phyloP scores from a whole-genome alignment of 1,140 invertebrate species.

The Panagrolaimus sp. region DNA sequence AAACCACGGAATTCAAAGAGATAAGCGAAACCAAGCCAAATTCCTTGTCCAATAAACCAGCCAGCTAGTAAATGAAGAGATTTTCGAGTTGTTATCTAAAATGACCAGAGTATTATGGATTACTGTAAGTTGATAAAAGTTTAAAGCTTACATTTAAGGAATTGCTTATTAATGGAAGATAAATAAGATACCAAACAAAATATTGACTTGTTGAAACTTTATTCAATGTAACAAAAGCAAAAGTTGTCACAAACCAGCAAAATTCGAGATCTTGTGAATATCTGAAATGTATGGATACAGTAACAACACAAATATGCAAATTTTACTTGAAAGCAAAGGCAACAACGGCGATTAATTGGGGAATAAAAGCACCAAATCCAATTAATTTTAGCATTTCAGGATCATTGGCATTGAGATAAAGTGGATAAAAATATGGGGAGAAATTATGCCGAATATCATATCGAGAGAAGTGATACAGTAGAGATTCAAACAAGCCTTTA shows the following conservation, averaged over 20 bases:
- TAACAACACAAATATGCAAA: conserved; percentile 16
- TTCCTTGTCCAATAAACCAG: conserved; percentile 75
- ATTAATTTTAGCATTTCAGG: conserved; percentile 62
- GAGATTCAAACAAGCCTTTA: conserved; percentile 81
- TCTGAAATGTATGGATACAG: conserved; percentile 34
- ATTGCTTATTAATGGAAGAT: conserved; percentile 72
- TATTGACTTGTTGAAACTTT: conserved; percentile 95
- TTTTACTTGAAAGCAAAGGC: conserved; percentile 67
- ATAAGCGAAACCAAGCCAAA: conserved; percentile 87
- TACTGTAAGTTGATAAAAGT: background rate
- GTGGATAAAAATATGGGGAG: conserved; percentile 86
- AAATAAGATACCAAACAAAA: conserved; percentile 88
- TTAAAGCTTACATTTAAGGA: conserved; percentile 32
- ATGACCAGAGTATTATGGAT: background rate
- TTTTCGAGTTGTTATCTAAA: conserved; percentile 39
- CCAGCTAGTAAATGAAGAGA: conserved; percentile 54
- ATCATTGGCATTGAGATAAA: conserved; percentile 72
- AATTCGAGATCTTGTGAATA: conserved; percentile 70
- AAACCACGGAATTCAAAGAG: conserved; percentile 79
- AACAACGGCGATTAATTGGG: conserved; percentile 71
- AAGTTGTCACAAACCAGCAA: conserved; percentile 76
- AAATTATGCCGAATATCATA: conserved; percentile 93
- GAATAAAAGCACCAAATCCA: conserved; percentile 70
- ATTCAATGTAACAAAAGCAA: conserved; percentile 86
- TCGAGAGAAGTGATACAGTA: conserved; percentile 83